A percentile compares a stretch with the other conserved stretches of the same genome.
Conservation (phyloP, 2,888 invertebrate genomes). For the Hirtodrosophila trivittata region DNA sequence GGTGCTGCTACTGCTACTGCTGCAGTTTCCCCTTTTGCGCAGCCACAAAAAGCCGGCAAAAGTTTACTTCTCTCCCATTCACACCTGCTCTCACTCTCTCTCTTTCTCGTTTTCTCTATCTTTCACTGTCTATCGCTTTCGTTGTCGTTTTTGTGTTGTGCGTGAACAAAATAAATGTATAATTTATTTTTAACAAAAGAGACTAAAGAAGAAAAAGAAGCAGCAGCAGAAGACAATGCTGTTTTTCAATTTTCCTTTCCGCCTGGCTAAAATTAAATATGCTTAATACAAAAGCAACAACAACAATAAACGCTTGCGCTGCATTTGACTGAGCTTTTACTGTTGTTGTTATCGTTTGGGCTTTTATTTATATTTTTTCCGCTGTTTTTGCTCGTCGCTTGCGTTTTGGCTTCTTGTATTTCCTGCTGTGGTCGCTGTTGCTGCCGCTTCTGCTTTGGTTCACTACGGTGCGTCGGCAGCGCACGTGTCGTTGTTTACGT, state of each 20-base stretch:
- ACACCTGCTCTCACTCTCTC: constrained; percentile 5
- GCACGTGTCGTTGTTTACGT: constrained; percentile 56
- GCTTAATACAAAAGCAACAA: constrained; percentile 49
- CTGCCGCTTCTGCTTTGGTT: constrained; percentile 3
- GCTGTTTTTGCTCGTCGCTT: constrained; percentile 11
- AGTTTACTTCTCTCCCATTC: constrained; percentile 14
- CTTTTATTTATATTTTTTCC: constrained; percentile 6
- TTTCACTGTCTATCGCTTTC: neutral
- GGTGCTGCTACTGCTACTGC: constrained; percentile 11
- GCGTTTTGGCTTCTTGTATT: constrained; percentile 65
- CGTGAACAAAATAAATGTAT: constrained; percentile 64
- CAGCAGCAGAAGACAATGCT: constrained; percentile 54
- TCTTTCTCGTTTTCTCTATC: constrained; percentile 6
- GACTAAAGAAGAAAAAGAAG: constrained; percentile 24
- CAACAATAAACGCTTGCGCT: constrained; percentile 42
- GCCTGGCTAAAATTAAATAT: constrained; percentile 74
- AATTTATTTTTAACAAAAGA: constrained; percentile 73
- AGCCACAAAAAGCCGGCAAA: constrained; percentile 55
- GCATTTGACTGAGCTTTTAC: constrained; percentile 51
- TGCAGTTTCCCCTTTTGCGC: constrained; percentile 15
- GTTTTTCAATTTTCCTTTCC: constrained; percentile 71
- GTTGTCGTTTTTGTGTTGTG: constrained; percentile 30
- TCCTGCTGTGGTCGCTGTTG: constrained; percentile 52
- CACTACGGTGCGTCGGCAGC: constrained; percentile 40
- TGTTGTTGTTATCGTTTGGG: neutral